Evolutionary conservation across 2,797 vertebrate species (phyloP), one percentile per base, ranked within the genome.

Genomic region (Antennarius maculatus): DNA sequence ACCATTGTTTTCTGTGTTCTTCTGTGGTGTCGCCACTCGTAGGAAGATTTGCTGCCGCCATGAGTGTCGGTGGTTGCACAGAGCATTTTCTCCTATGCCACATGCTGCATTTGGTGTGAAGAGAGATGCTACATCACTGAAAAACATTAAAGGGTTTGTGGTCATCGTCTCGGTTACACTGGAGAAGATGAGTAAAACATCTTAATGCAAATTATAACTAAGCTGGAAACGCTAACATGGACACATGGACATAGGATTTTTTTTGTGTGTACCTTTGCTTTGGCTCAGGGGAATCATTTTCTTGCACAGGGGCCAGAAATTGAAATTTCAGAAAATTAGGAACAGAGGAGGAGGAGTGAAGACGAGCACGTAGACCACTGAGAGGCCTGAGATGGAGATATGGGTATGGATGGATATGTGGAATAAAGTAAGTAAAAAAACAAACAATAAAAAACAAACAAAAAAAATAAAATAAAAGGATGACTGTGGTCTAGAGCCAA

Each of bases 271-370:
- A 99, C 97, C 97, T 97, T 93, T 85, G 92, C 55, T 86, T 95
- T 81, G 89, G 92, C 74, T 94, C 93, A 88, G 91, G 91, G 84
- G 91, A 93, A 92, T 95, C 95, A 87, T 95, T 96, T 91, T 97
- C 96, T 91, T 95, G 95, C 90, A 99, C 95, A 86, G 96, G 96
- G 83, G 96, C 95, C 95, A 99, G 93, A 94, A 99, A 98, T 94
- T 94, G 94, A 95, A 99, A 98, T 95, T 98, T 99, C 94, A 99
- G 94, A 94, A 99, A 99, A 93, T 98, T 99, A 93, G 97, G 97
- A 91, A 99, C 96, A 94, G 97, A 99, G 79, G 97, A 97, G 54
- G 97, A 98, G 88, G 96, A 97, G 85, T 92, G 95, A 81, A 99
- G 96, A 82, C 96, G 95, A 91, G 95, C 96, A 82, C 96, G 95